phyloP scores from a whole-genome alignment of 2,113 vertebrate species.

The Brienomyrus longianalis region DNA sequence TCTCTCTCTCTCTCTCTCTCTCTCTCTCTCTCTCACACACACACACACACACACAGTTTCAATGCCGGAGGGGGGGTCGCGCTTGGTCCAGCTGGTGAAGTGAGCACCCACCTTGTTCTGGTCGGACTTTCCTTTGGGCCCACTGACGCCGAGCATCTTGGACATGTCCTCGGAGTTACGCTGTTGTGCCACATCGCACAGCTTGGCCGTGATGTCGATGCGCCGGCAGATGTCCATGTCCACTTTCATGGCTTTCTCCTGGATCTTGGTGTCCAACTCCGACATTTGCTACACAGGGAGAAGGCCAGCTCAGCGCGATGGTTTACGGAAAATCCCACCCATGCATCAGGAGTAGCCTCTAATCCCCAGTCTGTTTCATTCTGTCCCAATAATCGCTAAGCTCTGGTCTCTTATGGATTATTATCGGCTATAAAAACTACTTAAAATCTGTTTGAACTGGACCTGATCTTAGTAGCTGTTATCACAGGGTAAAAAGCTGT shows the following conservation, averaged over 20 bases:
- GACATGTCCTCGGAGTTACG: constrained; percentile 84
- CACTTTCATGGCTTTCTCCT: constrained; percentile 89
- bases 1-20: too few species aligned
- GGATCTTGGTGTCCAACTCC: constrained; percentile 85
- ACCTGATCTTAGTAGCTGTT: not conserved
- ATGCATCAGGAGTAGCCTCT: not conserved
- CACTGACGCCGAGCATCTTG: constrained; percentile 77
- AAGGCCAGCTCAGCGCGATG: not conserved
- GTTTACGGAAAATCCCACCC: not conserved
- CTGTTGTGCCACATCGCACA: constrained; percentile 86
- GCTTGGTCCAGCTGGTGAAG: not conserved
- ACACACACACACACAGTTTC: not conserved
- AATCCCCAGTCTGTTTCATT: not conserved
- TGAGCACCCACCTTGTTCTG: constrained; percentile 29
- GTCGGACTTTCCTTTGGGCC: constrained; percentile 29
- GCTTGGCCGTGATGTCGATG: constrained; percentile 86
- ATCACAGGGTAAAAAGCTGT: not conserved
- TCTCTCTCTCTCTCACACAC: not conserved
- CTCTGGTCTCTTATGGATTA: not conserved
- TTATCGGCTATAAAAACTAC: not conserved
- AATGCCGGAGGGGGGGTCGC: not conserved
- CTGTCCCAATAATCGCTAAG: not conserved
- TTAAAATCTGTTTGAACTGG: not conserved
- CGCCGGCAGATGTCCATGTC: constrained; percentile 89
- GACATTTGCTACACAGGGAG: constrained; percentile 69